These are phyloP conservation scores for Yasuhikotakia modesta DNA, from an alignment of 2,797 vertebrate species.

Conservation along the genomic window DNA sequence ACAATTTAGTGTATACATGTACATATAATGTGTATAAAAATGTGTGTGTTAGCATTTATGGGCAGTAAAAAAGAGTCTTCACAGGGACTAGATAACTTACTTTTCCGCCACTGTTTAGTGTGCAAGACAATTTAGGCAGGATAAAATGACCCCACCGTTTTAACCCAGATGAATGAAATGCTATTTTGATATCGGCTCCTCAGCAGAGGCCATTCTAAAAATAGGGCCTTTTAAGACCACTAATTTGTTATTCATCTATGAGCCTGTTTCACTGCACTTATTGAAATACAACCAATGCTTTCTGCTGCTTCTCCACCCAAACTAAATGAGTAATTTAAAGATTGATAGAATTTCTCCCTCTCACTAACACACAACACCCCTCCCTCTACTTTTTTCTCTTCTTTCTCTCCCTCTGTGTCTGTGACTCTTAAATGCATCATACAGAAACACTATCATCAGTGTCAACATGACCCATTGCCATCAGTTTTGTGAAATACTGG, in stretches of 20 bases:
- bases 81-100: slow-evolving; percentile 49
- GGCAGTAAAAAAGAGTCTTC: slow-evolving; percentile 11
- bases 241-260: slow-evolving; percentile 67
- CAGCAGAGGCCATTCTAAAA: slow-evolving; percentile 40
- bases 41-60: slow-evolving; percentile 30
- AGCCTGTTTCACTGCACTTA: slow-evolving; percentile 60
- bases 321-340: slow-evolving; percentile 69
- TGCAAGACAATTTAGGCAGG: slow-evolving; percentile 57
- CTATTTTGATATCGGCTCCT: slow-evolving; percentile 55
- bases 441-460: slow-evolving; percentile 61
- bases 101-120: slow-evolving; percentile 58
- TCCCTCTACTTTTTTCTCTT: not conserved
- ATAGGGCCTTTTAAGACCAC: slow-evolving; percentile 55
- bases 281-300: slow-evolving; percentile 58
- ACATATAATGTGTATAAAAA: not conserved
- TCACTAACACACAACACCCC: slow-evolving; percentile 5
- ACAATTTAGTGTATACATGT: too few species aligned
- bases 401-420: not conserved
- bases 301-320: slow-evolving; percentile 50
- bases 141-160: slow-evolving; percentile 53
- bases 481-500: slow-evolving; percentile 62
- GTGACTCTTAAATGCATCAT: slow-evolving; percentile 1
- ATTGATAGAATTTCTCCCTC: slow-evolving; percentile 59
- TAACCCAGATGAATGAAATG: slow-evolving; percentile 64
- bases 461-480: slow-evolving; percentile 66